A percentile compares a stretch with the other conserved stretches of the same genome.
These are phyloP conservation scores for Ips nitidus DNA, from an alignment of 1,140 invertebrate genomes.

Conservation along the genomic window DNA sequence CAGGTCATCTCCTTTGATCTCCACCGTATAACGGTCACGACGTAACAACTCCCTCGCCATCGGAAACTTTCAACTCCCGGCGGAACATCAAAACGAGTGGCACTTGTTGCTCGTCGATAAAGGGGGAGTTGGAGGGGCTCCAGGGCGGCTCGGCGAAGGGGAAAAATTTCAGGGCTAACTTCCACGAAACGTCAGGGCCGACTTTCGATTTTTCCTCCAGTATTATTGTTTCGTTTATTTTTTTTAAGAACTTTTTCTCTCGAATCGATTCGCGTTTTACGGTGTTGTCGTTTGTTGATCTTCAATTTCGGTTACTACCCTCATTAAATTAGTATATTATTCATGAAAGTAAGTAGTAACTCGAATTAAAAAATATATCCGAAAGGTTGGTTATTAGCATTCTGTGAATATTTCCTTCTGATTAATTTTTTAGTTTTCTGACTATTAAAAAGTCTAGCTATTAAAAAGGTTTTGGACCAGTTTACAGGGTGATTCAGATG, in stretches of 20 bases:
- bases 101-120: slow-evolving; percentile 32
- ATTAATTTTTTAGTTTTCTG: too few relatives aligned
- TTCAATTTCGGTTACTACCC: too few relatives aligned
- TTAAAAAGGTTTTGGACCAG: too few relatives aligned
- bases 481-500: too few relatives aligned
- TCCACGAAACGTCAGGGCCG: slow-evolving; percentile 7
- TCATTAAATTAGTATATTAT: too few relatives aligned
- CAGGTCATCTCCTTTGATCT: slow-evolving; percentile 12
- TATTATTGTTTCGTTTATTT: too few relatives aligned
- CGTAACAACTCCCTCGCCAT: slow-evolving; percentile 31
- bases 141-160: not conserved
- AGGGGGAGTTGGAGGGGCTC: slow-evolving; percentile 6
- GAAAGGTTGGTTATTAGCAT: too few relatives aligned
- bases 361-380: not conserved
- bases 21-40: slow-evolving; percentile 18
- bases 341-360: not conserved
- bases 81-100: slow-evolving; percentile 27
- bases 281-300: too few relatives aligned
- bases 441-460: too few relatives aligned
- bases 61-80: slow-evolving; percentile 33
- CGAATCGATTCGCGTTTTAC: too few relatives aligned
- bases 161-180: slow-evolving; percentile 23
- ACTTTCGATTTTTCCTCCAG: not conserved
- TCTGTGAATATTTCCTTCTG: too few relatives aligned
- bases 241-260: too few relatives aligned